These are phyloP conservation scores for Thamnaconus septentrionalis DNA, from an alignment of 2,113 vertebrate species.

Conservation along the genomic window DNA sequence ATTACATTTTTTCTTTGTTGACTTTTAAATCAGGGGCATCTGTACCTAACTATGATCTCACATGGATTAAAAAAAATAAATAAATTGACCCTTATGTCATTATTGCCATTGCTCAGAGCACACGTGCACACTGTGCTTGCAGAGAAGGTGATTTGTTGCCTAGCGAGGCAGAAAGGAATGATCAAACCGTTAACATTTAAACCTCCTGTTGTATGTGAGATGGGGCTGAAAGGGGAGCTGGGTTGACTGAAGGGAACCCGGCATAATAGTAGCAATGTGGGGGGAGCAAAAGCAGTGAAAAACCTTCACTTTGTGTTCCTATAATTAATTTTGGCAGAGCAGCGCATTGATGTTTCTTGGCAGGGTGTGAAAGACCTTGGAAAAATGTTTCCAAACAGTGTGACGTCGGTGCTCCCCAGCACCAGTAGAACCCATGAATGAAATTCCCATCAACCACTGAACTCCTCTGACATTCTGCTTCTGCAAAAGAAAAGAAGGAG, in stretches of 20 bases:
- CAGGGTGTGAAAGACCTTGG: neutral
- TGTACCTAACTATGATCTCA: slow-evolving; percentile 29
- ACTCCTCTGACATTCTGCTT: neutral
- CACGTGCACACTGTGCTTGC: slow-evolving; percentile 23
- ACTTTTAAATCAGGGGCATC: slow-evolving; percentile 41
- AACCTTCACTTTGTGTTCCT: slow-evolving; percentile 14
- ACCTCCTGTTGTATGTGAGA: slow-evolving; percentile 37
- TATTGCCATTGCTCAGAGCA: slow-evolving; percentile 39
- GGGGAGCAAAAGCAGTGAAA: slow-evolving; percentile 4
- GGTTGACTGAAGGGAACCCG: slow-evolving; percentile 6
- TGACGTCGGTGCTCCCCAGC: neutral
- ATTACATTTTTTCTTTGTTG: slow-evolving; percentile 46
- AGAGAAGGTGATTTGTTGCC: slow-evolving; percentile 39
- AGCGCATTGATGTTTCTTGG: slow-evolving; percentile 12
- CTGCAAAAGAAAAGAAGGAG: too few relatives aligned
- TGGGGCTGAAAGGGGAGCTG: slow-evolving; percentile 15
- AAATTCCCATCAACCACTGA: neutral
- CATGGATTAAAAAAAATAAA: slow-evolving; percentile 25
- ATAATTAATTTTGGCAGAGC: slow-evolving; percentile 16
- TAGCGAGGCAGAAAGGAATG: slow-evolving; percentile 46
- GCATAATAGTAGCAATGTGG: slow-evolving; percentile 6
- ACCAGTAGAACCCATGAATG: neutral
- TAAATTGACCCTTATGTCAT: slow-evolving; percentile 22
- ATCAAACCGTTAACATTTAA: slow-evolving; percentile 51
- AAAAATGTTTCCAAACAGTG: slow-evolving; percentile 2